Conservation (phyloP, 2,113 vertebrate species). For the Dermatemys mawii region DNA sequence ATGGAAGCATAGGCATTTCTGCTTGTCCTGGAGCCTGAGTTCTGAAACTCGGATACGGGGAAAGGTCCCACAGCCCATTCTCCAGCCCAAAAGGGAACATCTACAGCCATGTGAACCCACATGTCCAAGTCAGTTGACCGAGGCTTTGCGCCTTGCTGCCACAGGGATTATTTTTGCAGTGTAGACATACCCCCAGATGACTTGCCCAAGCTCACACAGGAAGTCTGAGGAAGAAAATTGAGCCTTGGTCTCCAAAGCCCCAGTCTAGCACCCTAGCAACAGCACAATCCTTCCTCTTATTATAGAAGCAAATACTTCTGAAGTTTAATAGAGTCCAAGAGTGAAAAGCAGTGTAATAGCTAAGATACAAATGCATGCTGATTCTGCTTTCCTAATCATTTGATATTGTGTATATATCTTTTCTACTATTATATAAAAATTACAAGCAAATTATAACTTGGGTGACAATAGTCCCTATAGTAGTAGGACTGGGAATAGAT, state of each 20-base stretch:
- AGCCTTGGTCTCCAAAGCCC: rapidly evolving
- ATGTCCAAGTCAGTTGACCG: not conserved
- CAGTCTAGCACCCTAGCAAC: rapidly evolving
- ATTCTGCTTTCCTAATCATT: not conserved
- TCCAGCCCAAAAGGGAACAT: not conserved
- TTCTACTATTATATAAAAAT: not conserved
- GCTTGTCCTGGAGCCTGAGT: not conserved
- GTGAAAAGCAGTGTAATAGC: rapidly evolving
- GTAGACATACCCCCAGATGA: not conserved
- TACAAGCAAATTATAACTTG: not conserved
- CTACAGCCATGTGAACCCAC: not conserved
- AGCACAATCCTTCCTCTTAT: rapidly evolving
- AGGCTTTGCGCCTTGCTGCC: not conserved
- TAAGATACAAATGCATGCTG: not conserved
- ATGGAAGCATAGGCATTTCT: not conserved
- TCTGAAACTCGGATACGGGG: not conserved
- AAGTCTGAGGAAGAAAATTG: not conserved
- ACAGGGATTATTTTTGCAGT: not conserved
- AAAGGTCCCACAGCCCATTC: not conserved
- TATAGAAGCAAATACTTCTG: rapidly evolving
- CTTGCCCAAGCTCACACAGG: rapidly evolving
- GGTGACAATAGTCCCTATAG: not conserved
- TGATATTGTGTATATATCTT: not conserved
- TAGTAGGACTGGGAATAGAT: not conserved
- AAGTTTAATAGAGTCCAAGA: rapidly evolving